phyloP scores from a whole-genome alignment of 2,113 vertebrate species.

The Rousettus leschenaultii region DNA sequence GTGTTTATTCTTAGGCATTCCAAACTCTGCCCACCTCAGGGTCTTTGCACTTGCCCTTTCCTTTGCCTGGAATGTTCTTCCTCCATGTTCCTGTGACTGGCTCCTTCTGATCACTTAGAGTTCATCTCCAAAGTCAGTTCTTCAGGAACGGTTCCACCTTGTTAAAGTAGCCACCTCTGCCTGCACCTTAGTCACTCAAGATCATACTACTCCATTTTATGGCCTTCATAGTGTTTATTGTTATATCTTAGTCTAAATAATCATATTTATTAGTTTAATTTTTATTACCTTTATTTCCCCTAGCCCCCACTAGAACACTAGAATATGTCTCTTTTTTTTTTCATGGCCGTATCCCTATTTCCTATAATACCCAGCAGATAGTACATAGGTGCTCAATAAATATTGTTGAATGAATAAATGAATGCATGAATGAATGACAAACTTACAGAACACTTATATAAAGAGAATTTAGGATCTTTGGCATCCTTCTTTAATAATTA shows the following conservation, averaged over 20 bases:
- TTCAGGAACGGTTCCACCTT: background rate
- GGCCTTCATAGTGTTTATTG: background rate
- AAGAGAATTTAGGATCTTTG: background rate
- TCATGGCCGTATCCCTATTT: background rate
- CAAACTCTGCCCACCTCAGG: background rate
- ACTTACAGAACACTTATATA: background rate
- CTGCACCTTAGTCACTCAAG: background rate
- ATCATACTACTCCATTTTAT: background rate
- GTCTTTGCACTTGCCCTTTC: background rate
- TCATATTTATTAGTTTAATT: background rate
- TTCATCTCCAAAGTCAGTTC: background rate
- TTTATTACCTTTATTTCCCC: background rate
- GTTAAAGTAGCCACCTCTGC: background rate
- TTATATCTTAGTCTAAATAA: background rate
- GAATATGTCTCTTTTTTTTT: background rate
- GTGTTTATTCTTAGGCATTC: background rate
- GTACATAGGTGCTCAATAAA: background rate
- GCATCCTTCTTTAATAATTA: background rate
- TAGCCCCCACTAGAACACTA: background rate
- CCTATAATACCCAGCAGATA: background rate
- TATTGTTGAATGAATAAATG: background rate
- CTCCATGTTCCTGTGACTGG: background rate
- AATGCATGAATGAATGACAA: background rate
- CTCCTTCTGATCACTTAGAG: background rate
- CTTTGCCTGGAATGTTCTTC: background rate